Evolutionary conservation across 2,113 vertebrate species (phyloP).

Genomic region (Syngnathus floridae): DNA sequence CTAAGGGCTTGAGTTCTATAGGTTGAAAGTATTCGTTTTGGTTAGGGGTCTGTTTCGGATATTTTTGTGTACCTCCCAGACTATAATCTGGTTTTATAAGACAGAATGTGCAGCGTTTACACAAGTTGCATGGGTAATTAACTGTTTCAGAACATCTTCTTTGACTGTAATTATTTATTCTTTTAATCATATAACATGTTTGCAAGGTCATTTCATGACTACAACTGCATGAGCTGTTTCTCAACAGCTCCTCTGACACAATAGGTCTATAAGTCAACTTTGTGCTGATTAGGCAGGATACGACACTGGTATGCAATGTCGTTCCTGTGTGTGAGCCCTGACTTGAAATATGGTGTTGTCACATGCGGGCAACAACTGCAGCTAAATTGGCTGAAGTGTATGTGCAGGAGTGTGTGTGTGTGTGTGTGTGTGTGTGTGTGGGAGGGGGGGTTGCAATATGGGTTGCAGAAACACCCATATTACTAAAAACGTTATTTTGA

Average conservation of each 20-base stretch:
- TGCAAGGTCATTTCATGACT: neutral
- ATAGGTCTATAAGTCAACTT: conserved; percentile 34
- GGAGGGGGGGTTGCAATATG: too few species aligned
- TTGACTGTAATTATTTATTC: neutral
- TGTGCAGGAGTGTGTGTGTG: too few species aligned
- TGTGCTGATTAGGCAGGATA: conserved; percentile 31
- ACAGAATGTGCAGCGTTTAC: neutral
- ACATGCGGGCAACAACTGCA: conserved; percentile 1
- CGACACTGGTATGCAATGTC: conserved; percentile 15
- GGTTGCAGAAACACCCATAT: too few species aligned
- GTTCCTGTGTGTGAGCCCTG: conserved; percentile 20
- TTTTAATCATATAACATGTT: neutral
- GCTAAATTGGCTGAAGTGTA: neutral
- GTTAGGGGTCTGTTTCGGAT: too few species aligned
- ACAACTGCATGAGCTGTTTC: conserved; percentile 6
- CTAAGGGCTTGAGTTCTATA: too few species aligned
- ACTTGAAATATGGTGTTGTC: conserved; percentile 45
- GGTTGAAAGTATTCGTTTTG: too few species aligned
- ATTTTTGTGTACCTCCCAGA: neutral
- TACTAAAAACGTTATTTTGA: neutral
- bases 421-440: too few species aligned
- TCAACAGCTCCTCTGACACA: conserved; percentile 18
- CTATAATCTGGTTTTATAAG: neutral
- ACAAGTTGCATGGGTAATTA: neutral
- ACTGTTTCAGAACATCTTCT: neutral